Conservation (phyloP, 2,797 vertebrate species). For the Lepilemur ruficaudatus region DNA sequence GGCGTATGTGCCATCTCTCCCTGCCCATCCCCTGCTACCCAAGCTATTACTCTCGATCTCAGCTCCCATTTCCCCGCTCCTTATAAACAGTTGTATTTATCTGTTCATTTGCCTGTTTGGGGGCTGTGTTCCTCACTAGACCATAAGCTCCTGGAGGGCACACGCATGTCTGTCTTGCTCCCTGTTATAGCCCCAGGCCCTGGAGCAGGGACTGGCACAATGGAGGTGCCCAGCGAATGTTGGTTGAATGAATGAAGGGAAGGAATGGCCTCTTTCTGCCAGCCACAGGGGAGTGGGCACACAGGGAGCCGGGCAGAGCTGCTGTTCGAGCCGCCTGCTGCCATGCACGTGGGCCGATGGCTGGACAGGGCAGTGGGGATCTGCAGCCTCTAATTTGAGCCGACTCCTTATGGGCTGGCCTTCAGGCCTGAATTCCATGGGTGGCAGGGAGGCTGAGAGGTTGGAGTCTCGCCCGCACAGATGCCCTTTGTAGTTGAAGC, state of each 20-base stretch:
- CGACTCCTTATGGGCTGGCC: not conserved
- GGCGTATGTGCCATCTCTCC: fast-evolving
- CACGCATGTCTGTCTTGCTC: not conserved
- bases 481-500: not conserved
- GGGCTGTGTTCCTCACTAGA: not conserved
- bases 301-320: not conserved
- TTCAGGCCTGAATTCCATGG: not conserved
- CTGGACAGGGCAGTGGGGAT: not conserved
- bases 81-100: not conserved
- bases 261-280: not conserved
- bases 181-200: not conserved
- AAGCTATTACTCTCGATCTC: not conserved
- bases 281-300: fast-evolving
- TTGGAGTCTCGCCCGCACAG: not conserved
- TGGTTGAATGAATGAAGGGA: not conserved
- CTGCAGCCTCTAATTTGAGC: not conserved
- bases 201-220: not conserved
- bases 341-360: not conserved
- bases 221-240: not conserved
- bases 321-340: not conserved
- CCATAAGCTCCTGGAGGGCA: not conserved
- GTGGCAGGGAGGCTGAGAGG: not conserved
- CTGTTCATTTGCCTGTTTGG: not conserved
- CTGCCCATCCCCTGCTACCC: not conserved
- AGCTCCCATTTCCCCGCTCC: not conserved